Evolutionary conservation across 2,888 invertebrate species (phyloP).

Genomic region (Dorcus parallelipipedus): DNA sequence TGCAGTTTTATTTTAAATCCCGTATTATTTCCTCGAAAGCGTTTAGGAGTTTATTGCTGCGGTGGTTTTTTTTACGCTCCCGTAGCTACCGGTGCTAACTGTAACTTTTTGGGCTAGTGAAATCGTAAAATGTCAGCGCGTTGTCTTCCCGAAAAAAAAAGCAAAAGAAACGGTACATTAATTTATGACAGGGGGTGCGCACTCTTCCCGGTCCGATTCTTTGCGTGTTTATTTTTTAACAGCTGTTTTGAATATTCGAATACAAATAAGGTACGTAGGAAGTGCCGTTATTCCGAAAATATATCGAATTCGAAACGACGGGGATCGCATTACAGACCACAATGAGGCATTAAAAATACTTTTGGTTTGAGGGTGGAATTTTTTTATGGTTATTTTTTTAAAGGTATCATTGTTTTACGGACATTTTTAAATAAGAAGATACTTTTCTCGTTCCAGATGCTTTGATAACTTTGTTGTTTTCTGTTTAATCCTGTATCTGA

Average conservation of each 20-base stretch:
- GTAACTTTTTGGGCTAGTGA: not conserved
- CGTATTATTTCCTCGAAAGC: too few relatives aligned
- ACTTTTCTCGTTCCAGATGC: too few relatives aligned
- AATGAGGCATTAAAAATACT: not conserved
- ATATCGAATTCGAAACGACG: not conserved
- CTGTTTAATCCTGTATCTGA: too few relatives aligned
- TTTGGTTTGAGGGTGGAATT: too few relatives aligned
- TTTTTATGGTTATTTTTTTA: too few relatives aligned
- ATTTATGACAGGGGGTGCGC: not conserved
- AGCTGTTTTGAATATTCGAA: conserved; percentile 1
- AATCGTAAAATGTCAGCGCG: not conserved
- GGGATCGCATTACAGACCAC: not conserved
- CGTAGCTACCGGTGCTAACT: not conserved
- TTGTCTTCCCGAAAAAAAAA: not conserved
- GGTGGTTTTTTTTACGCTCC: not conserved
- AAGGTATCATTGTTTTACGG: too few relatives aligned
- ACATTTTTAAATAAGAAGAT: too few relatives aligned
- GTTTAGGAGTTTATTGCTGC: not conserved
- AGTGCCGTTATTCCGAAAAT: conserved; percentile 2
- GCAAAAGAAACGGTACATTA: not conserved
- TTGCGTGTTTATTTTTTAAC: conserved; percentile 1
- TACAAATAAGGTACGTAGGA: not conserved
- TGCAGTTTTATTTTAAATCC: not conserved
- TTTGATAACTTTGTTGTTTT: too few relatives aligned
- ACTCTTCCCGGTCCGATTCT: not conserved